A percentile compares a stretch with the other conserved stretches of the same genome.
These are phyloP conservation scores for Vidua chalybeata DNA, from an alignment of 2,113 vertebrate genomes.

Conservation along the genomic window DNA sequence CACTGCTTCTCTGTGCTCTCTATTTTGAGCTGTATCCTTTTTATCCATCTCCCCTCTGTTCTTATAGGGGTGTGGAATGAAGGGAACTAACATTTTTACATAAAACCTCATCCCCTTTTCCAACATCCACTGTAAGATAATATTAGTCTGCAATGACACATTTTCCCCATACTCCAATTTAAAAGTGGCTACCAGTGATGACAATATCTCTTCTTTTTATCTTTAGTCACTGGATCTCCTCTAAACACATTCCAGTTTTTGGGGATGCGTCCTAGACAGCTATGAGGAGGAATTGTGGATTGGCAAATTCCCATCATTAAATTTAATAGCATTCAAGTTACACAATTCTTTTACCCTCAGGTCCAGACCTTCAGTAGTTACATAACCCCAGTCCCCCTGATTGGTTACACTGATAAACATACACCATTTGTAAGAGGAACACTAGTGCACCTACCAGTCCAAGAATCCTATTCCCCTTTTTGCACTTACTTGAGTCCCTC, in stretches of 20 bases:
- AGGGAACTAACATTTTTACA: not conserved
- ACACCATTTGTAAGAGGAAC: not conserved
- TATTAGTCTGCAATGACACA: not conserved
- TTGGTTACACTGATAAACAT: not conserved
- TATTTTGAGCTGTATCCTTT: not conserved
- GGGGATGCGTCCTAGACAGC: not conserved
- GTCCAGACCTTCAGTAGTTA: not conserved
- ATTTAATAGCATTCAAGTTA: not conserved
- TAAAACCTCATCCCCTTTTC: not conserved
- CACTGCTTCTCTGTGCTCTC: not conserved
- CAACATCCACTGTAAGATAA: not conserved
- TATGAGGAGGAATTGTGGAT: not conserved
- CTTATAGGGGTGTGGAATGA: not conserved
- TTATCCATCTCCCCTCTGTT: not conserved
- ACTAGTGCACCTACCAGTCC: too few species aligned
- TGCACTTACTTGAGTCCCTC: not conserved
- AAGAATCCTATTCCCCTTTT: not conserved
- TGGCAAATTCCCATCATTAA: not conserved
- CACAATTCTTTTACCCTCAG: not conserved
- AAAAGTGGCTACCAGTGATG: not conserved
- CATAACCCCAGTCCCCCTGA: not conserved
- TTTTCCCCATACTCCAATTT: not conserved
- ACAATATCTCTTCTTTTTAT: not conserved
- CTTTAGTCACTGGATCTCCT: not conserved
- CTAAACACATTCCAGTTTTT: not conserved